Evolutionary conservation across 2,797 vertebrate species (phyloP).

Genomic region (Avahi laniger): DNA sequence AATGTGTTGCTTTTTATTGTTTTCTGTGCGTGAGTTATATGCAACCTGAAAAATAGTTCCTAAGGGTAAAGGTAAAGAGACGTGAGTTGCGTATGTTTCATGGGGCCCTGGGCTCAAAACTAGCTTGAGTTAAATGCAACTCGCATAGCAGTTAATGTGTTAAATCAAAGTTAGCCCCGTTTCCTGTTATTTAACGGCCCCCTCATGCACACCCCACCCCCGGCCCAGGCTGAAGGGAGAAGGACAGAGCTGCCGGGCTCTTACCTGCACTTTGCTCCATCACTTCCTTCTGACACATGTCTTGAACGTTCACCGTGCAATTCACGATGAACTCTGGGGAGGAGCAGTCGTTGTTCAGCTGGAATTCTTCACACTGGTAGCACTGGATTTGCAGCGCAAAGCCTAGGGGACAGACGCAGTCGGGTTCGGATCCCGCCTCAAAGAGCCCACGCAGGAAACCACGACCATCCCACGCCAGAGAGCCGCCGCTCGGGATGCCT

Average conservation of each 20-base stretch:
- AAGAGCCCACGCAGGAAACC: neutral
- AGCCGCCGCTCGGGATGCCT: neutral
- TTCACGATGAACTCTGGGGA: slow-evolving; percentile 96
- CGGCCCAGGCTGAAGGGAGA: no score
- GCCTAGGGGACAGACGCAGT: slow-evolving; percentile 83
- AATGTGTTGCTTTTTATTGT: no score
- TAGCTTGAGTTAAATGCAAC: no score
- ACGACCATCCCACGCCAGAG: fast-evolving
- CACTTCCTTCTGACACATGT: slow-evolving; percentile 99
- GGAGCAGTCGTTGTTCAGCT: slow-evolving; percentile 94
- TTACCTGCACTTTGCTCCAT: slow-evolving; percentile 96
- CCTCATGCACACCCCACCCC: neutral
- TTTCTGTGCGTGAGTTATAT: no score
- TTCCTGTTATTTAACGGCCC: neutral
- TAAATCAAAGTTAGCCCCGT: neutral
- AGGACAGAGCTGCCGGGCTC: slow-evolving; percentile 10
- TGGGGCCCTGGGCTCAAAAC: no score
- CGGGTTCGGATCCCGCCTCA: neutral
- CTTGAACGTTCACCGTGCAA: slow-evolving; percentile 98
- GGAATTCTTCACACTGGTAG: slow-evolving; percentile 98
- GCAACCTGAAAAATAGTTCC: no score
- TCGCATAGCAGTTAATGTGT: neutral
- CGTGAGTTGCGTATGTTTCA: no score
- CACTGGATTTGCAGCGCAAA: slow-evolving; percentile 96
- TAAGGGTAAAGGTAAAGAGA: no score